Evolutionary conservation across 1,140 invertebrate genomes (phyloP).

Genomic region (Megalopta genalis): DNA sequence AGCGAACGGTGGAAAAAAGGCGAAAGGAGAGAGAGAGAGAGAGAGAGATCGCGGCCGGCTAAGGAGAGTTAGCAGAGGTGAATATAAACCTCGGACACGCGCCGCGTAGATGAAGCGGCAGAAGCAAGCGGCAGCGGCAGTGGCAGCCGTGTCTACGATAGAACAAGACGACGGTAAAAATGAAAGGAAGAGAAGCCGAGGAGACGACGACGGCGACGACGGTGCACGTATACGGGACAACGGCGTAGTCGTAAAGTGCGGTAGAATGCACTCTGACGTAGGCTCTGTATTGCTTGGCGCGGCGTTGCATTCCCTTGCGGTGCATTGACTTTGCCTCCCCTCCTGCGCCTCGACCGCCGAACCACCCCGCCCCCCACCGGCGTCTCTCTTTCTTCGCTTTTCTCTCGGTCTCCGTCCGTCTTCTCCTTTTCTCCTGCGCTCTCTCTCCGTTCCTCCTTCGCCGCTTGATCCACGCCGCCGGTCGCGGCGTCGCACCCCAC

Average conservation of each 20-base stretch:
- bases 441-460: not conserved
- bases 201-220: not conserved
- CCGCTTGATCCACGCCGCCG: constrained; percentile 59
- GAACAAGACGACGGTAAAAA: not conserved
- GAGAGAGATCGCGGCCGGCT: too few relatives aligned
- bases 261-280: constrained; percentile 75
- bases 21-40: too few relatives aligned
- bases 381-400: not conserved
- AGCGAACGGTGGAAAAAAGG: too few relatives aligned
- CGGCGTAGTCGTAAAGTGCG: constrained; percentile 63
- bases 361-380: constrained; percentile 25
- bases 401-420: constrained; percentile 14
- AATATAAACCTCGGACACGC: too few relatives aligned
- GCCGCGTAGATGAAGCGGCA: too few relatives aligned
- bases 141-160: not conserved
- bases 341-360: constrained; percentile 48
- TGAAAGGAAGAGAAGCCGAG: not conserved
- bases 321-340: constrained; percentile 76
- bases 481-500: constrained; percentile 49
- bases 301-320: constrained; percentile 76
- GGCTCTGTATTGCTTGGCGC: constrained; percentile 69
- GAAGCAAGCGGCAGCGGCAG: too few relatives aligned
- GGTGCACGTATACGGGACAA: constrained; percentile 28
- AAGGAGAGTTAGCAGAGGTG: not conserved
- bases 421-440: constrained; percentile 23